These are phyloP conservation scores for Ennomos quercinarius DNA, from an alignment of 2,888 invertebrate species.

Conservation along the genomic window DNA sequence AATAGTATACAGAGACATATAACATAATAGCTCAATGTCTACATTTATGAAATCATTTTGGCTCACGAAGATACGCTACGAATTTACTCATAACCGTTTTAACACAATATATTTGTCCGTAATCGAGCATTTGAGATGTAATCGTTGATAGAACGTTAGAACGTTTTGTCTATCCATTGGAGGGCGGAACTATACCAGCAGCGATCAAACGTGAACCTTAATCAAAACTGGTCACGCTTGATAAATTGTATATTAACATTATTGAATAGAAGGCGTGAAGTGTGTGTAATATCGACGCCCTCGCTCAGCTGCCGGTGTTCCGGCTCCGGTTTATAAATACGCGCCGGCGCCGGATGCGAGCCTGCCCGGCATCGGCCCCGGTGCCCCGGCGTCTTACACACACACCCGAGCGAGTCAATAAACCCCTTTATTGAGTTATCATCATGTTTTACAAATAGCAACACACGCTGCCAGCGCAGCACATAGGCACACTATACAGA, in stretches of 20 bases:
- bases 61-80: slow-evolving; percentile 15
- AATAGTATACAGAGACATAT: no score
- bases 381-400: slow-evolving; percentile 45
- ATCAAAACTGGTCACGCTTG: slow-evolving; percentile 48
- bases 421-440: slow-evolving; percentile 66
- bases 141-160: slow-evolving; percentile 34
- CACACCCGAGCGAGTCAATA: slow-evolving; percentile 55
- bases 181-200: slow-evolving; percentile 39
- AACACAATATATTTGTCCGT: slow-evolving; percentile 35
- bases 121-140: slow-evolving; percentile 34
- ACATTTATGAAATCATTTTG: slow-evolving; percentile 9
- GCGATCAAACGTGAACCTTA: slow-evolving; percentile 37
- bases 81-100: slow-evolving; percentile 11
- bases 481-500: slow-evolving; percentile 37
- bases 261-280: slow-evolving; percentile 55
- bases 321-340: slow-evolving; percentile 82
- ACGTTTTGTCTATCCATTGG: slow-evolving; percentile 31
- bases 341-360: slow-evolving; percentile 77
- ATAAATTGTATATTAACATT: slow-evolving; percentile 51
- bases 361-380: slow-evolving; percentile 46
- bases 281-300: slow-evolving; percentile 56
- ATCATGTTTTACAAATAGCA: slow-evolving; percentile 62
- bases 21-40: no score
- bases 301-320: slow-evolving; percentile 62
- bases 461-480: slow-evolving; percentile 38